A percentile compares a stretch with the other conserved stretches of the same genome.
phyloP scores from a whole-genome alignment of 2,113 vertebrate species.

The Castor canadensis region DNA sequence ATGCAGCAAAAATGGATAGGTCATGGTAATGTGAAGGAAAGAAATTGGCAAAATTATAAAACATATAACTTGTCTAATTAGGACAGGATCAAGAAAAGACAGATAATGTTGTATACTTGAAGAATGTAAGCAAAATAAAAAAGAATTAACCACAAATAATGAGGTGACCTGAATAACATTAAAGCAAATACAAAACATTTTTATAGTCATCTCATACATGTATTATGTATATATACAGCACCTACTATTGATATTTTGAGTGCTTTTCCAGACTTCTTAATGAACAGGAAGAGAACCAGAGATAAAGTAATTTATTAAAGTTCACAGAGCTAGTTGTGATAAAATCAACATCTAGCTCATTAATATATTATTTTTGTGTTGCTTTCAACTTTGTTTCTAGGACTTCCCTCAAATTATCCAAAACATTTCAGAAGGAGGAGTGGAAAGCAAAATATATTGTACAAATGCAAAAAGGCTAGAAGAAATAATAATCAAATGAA shows the following conservation, averaged over 20 bases:
- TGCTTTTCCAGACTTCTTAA: not conserved
- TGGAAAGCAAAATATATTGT: not conserved
- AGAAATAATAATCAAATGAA: not conserved
- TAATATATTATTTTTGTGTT: not conserved
- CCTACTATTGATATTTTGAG: not conserved
- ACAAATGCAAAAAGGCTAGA: not conserved
- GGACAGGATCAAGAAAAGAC: not conserved
- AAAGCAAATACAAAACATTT: not conserved
- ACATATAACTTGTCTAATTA: not conserved
- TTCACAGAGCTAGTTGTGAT: not conserved
- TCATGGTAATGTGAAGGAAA: not conserved
- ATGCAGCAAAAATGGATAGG: not conserved
- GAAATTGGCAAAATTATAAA: not conserved
- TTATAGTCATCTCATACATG: not conserved
- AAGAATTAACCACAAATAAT: constrained; percentile 11
- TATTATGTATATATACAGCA: not conserved
- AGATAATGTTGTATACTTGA: not conserved
- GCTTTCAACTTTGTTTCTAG: not conserved
- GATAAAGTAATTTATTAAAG: not conserved
- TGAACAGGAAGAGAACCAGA: not conserved
- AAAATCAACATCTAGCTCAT: not conserved
- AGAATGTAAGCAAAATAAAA: constrained; percentile 6
- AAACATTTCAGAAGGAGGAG: constrained; percentile 23
- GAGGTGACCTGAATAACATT: constrained; percentile 1
- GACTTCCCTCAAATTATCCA: not conserved